Evolutionary conservation across 2,888 invertebrate species (phyloP), one percentile per base, ranked within the genome.

Genomic region (Ophonus ardosiacus): DNA sequence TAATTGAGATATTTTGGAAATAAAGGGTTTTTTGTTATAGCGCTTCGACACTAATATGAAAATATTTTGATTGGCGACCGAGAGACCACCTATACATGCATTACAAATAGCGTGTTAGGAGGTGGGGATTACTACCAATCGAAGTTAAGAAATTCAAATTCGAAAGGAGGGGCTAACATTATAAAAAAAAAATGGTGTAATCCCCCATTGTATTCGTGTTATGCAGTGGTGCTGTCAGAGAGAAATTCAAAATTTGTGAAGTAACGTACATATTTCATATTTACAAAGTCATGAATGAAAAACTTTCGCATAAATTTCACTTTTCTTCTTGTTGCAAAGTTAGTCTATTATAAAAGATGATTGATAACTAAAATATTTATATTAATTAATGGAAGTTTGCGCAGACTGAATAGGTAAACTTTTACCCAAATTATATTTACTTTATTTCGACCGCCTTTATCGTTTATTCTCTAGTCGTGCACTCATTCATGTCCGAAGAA

Each of bases 301-400:
- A 78, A 57, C 24, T 24, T 21, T 40, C 7, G 56, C 13, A 78
- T 7, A 57, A 31, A 57, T 57, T 78, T 57, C 21, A 15, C 76
- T 51, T 76, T 76, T 76, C 76, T 18, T 76, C 56, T 24, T 78
- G 78, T 74, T 74, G 43, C 1, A 24, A 78, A 78, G 78, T 78
- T 78, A n/a, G 21, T 10, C 56, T 31, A 17, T 61, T 59, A 40
- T 40, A 17, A 59, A 59, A 76, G 80, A 80, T 61, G 80, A 80
- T 80, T 80, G 80, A 80, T 80, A 80, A 80, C 38, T 80, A 61
- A 80, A 80, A 80, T 80, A 80, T 80, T 80, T 80, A 80, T 61
- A 61, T 80, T 80, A 80, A 80, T 80, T 80, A 80, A 80, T 61
- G 40, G 10, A 80, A 80, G 40, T 80, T 80, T 61, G 80, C 61